Percentiles rank a stretch among this genome's conserved stretches.
Evolutionary conservation across 1,140 invertebrate species (phyloP).

Genomic region (Drosophila sturtevanti): DNA sequence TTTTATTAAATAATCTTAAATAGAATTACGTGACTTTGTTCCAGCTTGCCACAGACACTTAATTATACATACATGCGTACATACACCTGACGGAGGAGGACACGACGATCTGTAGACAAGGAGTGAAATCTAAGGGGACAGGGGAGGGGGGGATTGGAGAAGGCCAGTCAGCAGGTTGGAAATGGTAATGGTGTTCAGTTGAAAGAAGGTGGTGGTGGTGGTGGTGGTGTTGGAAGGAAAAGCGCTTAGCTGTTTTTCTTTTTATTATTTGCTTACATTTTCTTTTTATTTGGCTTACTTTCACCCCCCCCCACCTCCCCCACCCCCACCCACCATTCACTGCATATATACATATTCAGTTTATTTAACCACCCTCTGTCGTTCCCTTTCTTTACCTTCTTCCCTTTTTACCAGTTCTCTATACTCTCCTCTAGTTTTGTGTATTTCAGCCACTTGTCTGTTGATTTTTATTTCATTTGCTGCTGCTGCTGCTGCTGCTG

Average conservation of each 20-base stretch:
- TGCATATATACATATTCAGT: slow-evolving; percentile 34
- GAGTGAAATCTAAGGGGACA: not conserved
- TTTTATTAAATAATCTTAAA: slow-evolving; percentile 73
- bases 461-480: slow-evolving; percentile 66
- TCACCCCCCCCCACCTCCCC: not conserved
- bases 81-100: slow-evolving; percentile 37
- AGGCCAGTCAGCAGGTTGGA: too few species aligned
- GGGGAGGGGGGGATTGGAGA: not conserved
- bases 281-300: slow-evolving; percentile 54
- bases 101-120: not conserved
- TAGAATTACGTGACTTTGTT: slow-evolving; percentile 71
- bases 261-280: slow-evolving; percentile 68
- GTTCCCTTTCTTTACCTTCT: slow-evolving; percentile 14
- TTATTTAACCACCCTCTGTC: not conserved
- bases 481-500: slow-evolving; percentile 19
- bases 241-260: slow-evolving; percentile 66
- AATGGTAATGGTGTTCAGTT: not conserved
- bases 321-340: not conserved
- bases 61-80: slow-evolving; percentile 47
- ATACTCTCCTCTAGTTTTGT: not conserved
- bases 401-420: not conserved
- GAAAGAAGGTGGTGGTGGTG: not conserved
- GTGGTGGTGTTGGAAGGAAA: slow-evolving; percentile 25
- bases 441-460: slow-evolving; percentile 38
- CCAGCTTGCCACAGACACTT: slow-evolving; percentile 53